Conservation (phyloP, 1,140 invertebrate genomes). For the Leptopilina clavipes region DNA sequence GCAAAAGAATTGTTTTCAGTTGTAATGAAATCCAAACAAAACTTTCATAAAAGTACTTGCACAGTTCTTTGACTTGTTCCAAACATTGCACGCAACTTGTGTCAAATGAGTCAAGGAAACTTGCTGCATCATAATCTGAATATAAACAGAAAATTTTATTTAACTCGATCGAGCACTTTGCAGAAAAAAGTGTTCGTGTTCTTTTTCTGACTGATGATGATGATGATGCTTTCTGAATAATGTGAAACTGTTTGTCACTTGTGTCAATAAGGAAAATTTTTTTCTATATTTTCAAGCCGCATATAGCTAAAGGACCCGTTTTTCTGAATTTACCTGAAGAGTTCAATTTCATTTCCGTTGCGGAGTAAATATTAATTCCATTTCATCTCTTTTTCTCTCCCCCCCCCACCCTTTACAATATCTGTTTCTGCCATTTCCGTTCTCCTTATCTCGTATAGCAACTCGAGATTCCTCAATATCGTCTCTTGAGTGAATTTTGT, state of each 20-base stretch:
- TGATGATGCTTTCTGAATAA: no score
- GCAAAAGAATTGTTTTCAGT: background rate
- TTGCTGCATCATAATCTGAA: conserved; percentile 33
- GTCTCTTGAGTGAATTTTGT: conserved; percentile 16
- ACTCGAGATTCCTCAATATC: background rate
- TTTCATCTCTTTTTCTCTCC: conserved; percentile 41
- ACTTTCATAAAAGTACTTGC: conserved; percentile 21
- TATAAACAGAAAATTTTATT: conserved; percentile 33
- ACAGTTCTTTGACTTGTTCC: background rate
- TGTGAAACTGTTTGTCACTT: no score
- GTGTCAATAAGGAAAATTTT: no score
- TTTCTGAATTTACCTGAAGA: background rate
- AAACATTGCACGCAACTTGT: conserved; percentile 21
- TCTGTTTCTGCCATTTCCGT: conserved; percentile 39
- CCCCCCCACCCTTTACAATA: background rate
- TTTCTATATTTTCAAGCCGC: no score
- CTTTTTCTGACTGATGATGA: no score
- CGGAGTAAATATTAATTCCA: conserved; percentile 25
- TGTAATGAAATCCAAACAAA: conserved; percentile 20
- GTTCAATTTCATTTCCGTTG: background rate
- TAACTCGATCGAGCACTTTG: conserved; percentile 33
- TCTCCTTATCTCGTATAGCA: conserved; percentile 37
- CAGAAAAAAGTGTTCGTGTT: conserved; percentile 21
- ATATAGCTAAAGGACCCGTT: no score
- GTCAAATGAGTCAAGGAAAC: conserved; percentile 31